Percentiles rank a stretch among this genome's conserved stretches.
These are phyloP conservation scores for Cynodonichthys magdalenae DNA, from an alignment of 2,797 vertebrate species.

Conservation along the genomic window DNA sequence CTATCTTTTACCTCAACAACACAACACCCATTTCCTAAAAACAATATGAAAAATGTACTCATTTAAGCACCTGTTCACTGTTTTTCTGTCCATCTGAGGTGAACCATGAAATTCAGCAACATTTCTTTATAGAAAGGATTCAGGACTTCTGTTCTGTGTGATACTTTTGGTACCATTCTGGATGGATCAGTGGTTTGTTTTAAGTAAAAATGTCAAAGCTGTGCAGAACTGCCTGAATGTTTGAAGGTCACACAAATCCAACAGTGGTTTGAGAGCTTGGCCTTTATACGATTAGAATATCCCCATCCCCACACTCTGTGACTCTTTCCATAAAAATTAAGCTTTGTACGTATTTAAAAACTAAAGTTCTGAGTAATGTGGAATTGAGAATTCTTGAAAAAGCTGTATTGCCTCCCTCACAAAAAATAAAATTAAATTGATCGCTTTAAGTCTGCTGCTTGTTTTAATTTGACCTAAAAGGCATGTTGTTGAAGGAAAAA, in stretches of 20 bases:
- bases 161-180: neutral
- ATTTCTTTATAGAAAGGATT: neutral
- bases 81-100: neutral
- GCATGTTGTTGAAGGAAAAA: neutral
- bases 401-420: neutral
- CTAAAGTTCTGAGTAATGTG: neutral
- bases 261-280: neutral
- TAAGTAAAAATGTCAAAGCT: constrained; percentile 5
- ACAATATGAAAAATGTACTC: no score
- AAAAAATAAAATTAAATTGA: neutral
- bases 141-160: neutral
- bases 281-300: neutral
- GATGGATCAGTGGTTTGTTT: neutral
- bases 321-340: neutral
- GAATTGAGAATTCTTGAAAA: neutral
- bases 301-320: no score
- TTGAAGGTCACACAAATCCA: constrained; percentile 5
- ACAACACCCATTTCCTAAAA: no score
- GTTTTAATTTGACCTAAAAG: constrained; percentile 1
- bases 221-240: neutral
- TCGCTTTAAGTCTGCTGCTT: neutral
- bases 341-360: neutral
- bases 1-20: no score
- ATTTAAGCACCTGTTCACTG: neutral
- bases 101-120: neutral